Evolutionary conservation across 2,888 invertebrate genomes (phyloP).

Genomic region (Timandra comae): DNA sequence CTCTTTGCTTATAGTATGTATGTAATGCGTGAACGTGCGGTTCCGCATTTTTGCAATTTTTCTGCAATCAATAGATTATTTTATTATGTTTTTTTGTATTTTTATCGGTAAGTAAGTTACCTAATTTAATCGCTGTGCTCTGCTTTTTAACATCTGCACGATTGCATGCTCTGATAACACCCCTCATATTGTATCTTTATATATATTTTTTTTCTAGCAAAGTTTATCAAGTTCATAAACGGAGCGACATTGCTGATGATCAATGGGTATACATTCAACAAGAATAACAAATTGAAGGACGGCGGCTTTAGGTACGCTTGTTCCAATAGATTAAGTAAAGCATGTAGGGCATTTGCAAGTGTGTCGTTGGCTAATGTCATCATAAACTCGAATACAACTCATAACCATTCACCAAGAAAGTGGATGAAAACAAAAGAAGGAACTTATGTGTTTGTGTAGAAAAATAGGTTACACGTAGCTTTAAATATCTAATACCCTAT

Average conservation of each 20-base stretch:
- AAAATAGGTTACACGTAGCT: neutral
- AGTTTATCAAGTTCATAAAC: conserved; percentile 1
- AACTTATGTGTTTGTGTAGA: conserved; percentile 18
- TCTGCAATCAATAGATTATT: too few relatives aligned
- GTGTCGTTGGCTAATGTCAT: conserved; percentile 26
- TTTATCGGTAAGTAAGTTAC: too few relatives aligned
- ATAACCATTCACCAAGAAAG: conserved; percentile 23
- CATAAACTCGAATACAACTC: conserved; percentile 8
- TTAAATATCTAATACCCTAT: too few relatives aligned
- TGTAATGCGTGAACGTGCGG: too few relatives aligned
- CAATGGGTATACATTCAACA: conserved; percentile 5
- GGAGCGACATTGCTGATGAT: conserved; percentile 4
- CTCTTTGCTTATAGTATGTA: too few relatives aligned
- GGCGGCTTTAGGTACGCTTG: conserved; percentile 22
- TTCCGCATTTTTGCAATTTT: too few relatives aligned
- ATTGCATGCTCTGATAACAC: too few relatives aligned
- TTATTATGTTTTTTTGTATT: too few relatives aligned
- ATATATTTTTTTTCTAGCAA: conserved; percentile 5
- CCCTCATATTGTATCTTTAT: neutral
- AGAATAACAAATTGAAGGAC: neutral
- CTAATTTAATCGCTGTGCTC: too few relatives aligned
- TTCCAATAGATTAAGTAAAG: conserved; percentile 27
- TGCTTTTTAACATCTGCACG: too few relatives aligned
- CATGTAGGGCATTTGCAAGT: conserved; percentile 38
- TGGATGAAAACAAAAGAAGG: conserved; percentile 15